Base-by-base conservation (phyloP, 2,113 vertebrate genomes). In the Elanoides forficatus region DNA sequence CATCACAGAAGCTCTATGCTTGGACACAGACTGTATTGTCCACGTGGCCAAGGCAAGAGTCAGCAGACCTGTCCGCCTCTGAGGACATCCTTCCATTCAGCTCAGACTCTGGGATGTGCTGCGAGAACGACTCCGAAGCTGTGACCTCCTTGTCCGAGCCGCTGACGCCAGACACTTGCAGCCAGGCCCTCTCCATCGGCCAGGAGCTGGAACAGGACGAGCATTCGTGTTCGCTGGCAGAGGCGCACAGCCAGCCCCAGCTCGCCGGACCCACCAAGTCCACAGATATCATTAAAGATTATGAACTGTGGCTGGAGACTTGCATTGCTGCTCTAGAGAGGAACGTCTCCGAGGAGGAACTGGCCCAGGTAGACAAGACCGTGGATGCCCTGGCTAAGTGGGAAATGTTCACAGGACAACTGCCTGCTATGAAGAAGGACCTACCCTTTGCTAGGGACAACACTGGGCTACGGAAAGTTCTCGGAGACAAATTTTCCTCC, bases 391-490 rank as follows among this genome's bases (percentile, higher is more conserved):
- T 98, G 74, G 95, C 94, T 0, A 96, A 81, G 27, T 98, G 98
- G 98, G 98, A 98, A 10, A 97, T 98, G 98, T 98, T 98, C 62
- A 98, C 97, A 0, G 98, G 98, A 16, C 96, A 80, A 25, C 97
- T 97, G 60, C 97, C 98, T 0, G 86, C 84, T 4, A 10, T 83
- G 53, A 97, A 93, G 94, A 97, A 94, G 75, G 97, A 96, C 38
- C 65, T 90, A 12, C 95, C 97, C 88, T 86, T 97, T 5, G 50
- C 84, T 11, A 95, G 91, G 52, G 98, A 98, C 17, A 92, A 21
- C 15, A 29, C 14, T 0, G 97, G 98, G 23, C 93, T 98, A 19
- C 90, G 97, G 56, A 97, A 97, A 75, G 97, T 95, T 22, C 97
- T 98, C 0, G 98, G 98, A 65, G 97, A 98, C 66, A 98, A 97